Evolutionary conservation across 2,888 invertebrate species (phyloP), one percentile per base, ranked within the genome.

Genomic region (Hydropsyche betteni): DNA sequence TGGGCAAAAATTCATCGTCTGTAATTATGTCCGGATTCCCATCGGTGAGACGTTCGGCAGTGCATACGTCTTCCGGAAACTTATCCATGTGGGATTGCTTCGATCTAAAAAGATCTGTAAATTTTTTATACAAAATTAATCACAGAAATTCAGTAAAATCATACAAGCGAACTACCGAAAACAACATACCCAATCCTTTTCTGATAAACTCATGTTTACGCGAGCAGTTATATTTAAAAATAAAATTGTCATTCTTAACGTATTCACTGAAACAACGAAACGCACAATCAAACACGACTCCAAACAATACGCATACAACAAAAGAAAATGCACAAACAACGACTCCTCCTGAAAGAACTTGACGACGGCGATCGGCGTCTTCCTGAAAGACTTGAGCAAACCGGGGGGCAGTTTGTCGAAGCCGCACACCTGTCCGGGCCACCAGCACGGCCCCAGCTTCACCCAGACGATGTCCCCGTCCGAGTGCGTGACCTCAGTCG

Each of bases 401-500:
- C 93, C 93, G 80, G 91, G 89, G 34, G 93, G 92, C 75, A 93
- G 85, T 81, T 88, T 88, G 74, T 90, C 89, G 33, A 87, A 83
- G 78, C 89, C 89, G 68, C 90, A 89, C 77, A 95, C 93, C 84
- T 93, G 92, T 10, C 93, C 94, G 36, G 95, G 95, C 95, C 95
- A 95, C 94, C 94, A 95, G 81, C 90, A 91, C 55, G 90, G 88
- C 53, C 93, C 92, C 78, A 94, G 85, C 84, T 94, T 95, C 24
- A 94, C 94, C 95, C 95, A 95, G 79, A 95, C 95, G 81, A 94
- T 88, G 82, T 95, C 94, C 73, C 93, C 93, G 81, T 92, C 91
- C 81, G 88, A 86, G 85, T 92, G 93, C 82, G 83, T 86, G 80
- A 89, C 88, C 86, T 90, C 89, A 81, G 89, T 89, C 86, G 91